Conservation (phyloP, 2,113 vertebrate species). For the Eurystomus gularis region DNA sequence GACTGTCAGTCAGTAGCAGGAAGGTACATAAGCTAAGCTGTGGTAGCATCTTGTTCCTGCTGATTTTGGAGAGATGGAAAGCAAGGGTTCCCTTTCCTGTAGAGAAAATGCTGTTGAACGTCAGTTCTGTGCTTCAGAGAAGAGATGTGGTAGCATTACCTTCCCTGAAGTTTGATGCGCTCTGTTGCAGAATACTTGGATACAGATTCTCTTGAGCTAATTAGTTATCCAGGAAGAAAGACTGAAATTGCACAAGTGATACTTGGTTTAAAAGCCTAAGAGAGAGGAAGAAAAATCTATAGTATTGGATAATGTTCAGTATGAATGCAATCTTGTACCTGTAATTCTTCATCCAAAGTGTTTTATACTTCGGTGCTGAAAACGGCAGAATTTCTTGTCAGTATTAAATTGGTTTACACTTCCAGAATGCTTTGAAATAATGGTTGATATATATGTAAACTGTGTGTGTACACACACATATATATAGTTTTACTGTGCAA, state of each 20-base stretch:
- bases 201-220: background rate
- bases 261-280: background rate
- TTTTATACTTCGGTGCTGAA: background rate
- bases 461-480: background rate
- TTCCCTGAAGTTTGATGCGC: background rate
- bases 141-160: background rate
- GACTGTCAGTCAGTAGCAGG: background rate
- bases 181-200: background rate
- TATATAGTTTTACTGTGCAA: background rate
- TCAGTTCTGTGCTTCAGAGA: background rate
- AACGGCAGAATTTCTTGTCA: background rate
- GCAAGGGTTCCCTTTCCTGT: background rate
- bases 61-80: background rate
- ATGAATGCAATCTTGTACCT: background rate
- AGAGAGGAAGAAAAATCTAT: background rate
- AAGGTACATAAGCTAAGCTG: background rate
- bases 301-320: background rate
- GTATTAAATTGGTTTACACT: background rate
- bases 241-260: background rate
- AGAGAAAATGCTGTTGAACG: background rate
- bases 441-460: background rate
- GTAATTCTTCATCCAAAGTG: background rate
- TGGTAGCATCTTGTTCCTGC: background rate
- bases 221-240: background rate
- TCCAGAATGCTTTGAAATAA: background rate